phyloP scores from a whole-genome alignment of 2,888 invertebrate genomes.

The Nymphalis urticae region DNA sequence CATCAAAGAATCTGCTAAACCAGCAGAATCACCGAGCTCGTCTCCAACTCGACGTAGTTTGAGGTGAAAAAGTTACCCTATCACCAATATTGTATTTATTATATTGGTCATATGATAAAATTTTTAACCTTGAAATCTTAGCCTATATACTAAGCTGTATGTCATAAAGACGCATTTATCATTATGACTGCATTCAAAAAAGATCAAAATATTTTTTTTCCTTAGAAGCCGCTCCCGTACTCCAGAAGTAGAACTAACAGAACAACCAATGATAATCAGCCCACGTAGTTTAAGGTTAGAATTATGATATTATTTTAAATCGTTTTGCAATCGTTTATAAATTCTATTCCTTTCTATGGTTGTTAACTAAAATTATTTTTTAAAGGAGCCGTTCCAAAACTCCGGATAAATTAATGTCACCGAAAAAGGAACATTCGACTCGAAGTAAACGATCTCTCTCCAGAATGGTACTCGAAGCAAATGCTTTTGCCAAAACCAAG shows the following conservation, averaged over 20 bases:
- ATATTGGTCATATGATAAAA: too few relatives aligned
- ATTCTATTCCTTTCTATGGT: neutral
- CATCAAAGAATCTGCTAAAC: constrained; percentile 62
- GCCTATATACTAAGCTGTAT: too few relatives aligned
- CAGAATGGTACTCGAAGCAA: constrained; percentile 71
- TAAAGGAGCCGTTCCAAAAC: constrained; percentile 70
- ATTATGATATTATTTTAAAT: neutral
- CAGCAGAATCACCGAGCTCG: constrained; percentile 41
- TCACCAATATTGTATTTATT: too few relatives aligned
- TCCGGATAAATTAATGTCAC: constrained; percentile 69
- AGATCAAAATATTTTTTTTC: neutral
- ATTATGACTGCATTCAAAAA: neutral
- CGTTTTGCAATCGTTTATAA: neutral
- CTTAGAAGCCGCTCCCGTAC: constrained; percentile 64
- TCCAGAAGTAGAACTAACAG: constrained; percentile 58
- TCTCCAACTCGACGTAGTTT: constrained; percentile 41
- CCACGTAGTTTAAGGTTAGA: constrained; percentile 50
- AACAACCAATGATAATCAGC: constrained; percentile 47
- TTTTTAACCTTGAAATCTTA: too few relatives aligned
- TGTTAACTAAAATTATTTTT: constrained; percentile 7
- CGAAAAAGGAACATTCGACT: constrained; percentile 57
- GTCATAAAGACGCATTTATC: too few relatives aligned
- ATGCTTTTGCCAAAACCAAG: constrained; percentile 69
- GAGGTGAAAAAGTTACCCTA: constrained; percentile 32
- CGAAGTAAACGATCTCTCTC: constrained; percentile 66